Evolutionary conservation across 2,797 vertebrate species (phyloP), one percentile per base, ranked within the genome.

Genomic region (Lepus townsendii): DNA sequence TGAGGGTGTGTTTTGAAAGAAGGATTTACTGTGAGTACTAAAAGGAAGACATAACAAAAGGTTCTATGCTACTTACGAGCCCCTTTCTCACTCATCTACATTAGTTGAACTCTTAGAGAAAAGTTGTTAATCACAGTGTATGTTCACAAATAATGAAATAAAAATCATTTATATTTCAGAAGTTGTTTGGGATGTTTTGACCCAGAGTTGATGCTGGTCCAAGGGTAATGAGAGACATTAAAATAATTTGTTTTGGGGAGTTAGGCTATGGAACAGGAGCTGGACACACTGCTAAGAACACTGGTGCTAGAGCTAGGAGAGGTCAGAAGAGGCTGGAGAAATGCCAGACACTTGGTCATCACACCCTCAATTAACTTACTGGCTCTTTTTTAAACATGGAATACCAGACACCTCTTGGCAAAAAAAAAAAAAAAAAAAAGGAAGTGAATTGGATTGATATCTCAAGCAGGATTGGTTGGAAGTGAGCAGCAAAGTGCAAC

Each of bases 101-200:
- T 60, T 75, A 24, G 10, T 38, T 79, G 68, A 88, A 90, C 10
- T 79, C 17, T 2, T 63, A 20, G 27, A 88, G 9, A 69, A 84
- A 94, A 95, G 24, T 35, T 24, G 16, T 20, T 30, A 42, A 22
- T 85, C 17, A 24, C 13, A 32, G 3, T 82, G 65, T 54, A 27
- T 76, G 22, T 50, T 35, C 52, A 57, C 14, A 35, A 78, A 88
- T 4, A 17, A 24, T 54, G 10, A 3, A 30, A 0, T 32, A 78
- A 32, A 47, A 32, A 4, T 62, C 24, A 42, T 93, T 93, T 69
- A 20, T 42, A 71, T 87, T 91, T 91, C 50, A 24, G 66, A 86
- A 63, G 7, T 35, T 83, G 5, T 72, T 83, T 91, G 76, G 16
- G 4, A 27, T 91, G 10, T 24, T 93, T 68, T 50, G 3, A 20